Percentiles rank a stretch among this genome's conserved stretches.
These are phyloP conservation scores for Palythoa caribaeorum DNA, from an alignment of 92 coral and sea anemone species.

Conservation along the genomic window DNA sequence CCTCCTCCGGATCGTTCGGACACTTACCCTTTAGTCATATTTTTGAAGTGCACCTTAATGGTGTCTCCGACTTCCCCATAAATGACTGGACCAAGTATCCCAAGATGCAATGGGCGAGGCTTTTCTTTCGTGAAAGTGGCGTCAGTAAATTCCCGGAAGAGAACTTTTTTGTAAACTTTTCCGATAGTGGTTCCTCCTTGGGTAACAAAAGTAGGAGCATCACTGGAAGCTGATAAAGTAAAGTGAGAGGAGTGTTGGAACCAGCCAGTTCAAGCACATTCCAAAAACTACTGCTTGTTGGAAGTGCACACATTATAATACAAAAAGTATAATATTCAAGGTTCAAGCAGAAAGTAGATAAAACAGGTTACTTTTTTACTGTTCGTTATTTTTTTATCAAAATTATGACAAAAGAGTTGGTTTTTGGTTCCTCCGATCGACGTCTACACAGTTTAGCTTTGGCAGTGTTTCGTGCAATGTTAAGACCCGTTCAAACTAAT, in stretches of 20 bases:
- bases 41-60: slow-evolving; percentile 77
- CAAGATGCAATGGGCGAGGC: slow-evolving; percentile 78
- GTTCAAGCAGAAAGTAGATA: too few relatives aligned
- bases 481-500: too few relatives aligned
- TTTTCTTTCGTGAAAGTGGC: slow-evolving; percentile 65
- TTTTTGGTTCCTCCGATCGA: too few relatives aligned
- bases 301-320: too few relatives aligned
- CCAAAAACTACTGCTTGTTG: too few relatives aligned
- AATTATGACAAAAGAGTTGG: too few relatives aligned
- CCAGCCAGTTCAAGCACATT: neutral
- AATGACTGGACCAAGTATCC: slow-evolving; percentile 85
- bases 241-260: neutral
- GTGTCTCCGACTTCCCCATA: slow-evolving; percentile 91
- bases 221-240: slow-evolving; percentile 56
- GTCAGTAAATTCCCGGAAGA: slow-evolving; percentile 85
- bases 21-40: slow-evolving; percentile 39
- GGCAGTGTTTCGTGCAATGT: too few relatives aligned
- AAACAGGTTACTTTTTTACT: too few relatives aligned
- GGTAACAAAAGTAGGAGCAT: slow-evolving; percentile 76
- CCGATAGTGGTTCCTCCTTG: slow-evolving; percentile 74
- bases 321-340: too few relatives aligned
- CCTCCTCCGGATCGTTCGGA: neutral
- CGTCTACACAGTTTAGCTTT: too few relatives aligned
- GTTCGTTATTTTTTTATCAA: too few relatives aligned
- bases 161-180: slow-evolving; percentile 72